Conservation (phyloP, 2,797 vertebrate species). For the Sardinella longiceps region DNA sequence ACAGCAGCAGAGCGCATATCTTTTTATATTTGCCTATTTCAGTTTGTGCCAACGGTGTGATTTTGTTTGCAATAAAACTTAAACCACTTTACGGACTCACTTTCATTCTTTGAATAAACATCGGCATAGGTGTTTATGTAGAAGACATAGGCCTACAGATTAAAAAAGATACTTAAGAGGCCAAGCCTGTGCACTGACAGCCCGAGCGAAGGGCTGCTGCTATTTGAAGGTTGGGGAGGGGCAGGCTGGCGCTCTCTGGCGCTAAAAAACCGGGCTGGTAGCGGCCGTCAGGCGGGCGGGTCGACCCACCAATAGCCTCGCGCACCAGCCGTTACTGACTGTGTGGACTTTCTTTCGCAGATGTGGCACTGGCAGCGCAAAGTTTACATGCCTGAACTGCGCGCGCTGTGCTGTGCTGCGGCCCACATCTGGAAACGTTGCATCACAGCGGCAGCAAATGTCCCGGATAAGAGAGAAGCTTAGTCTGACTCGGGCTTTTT, state of each 20-base stretch:
- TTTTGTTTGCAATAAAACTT: conserved; percentile 18
- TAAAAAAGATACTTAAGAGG: background rate
- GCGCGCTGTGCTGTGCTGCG: too few species aligned
- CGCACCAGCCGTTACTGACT: too few species aligned
- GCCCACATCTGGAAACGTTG: conserved; percentile 80
- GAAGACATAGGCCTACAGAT: too few species aligned
- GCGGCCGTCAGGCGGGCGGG: too few species aligned
- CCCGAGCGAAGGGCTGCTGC: background rate
- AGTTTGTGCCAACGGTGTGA: conserved; percentile 10
- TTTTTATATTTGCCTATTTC: background rate
- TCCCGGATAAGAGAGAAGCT: conserved; percentile 61
- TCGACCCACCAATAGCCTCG: too few species aligned
- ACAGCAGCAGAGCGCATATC: background rate
- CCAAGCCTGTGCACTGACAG: background rate
- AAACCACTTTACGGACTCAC: background rate
- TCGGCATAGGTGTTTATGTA: background rate
- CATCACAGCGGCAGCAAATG: conserved; percentile 67
- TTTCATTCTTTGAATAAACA: background rate
- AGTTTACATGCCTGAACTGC: conserved; percentile 17
- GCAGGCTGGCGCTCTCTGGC: background rate
- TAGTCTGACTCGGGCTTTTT: background rate
- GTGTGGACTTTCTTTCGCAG: background rate
- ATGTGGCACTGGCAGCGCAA: background rate
- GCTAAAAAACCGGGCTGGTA: too few species aligned
- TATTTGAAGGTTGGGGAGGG: background rate